Percentiles rank a stretch among this genome's conserved stretches.
These are phyloP conservation scores for Pogonomyrmex californicus DNA, from an alignment of 1,140 invertebrate genomes.

Conservation along the genomic window DNA sequence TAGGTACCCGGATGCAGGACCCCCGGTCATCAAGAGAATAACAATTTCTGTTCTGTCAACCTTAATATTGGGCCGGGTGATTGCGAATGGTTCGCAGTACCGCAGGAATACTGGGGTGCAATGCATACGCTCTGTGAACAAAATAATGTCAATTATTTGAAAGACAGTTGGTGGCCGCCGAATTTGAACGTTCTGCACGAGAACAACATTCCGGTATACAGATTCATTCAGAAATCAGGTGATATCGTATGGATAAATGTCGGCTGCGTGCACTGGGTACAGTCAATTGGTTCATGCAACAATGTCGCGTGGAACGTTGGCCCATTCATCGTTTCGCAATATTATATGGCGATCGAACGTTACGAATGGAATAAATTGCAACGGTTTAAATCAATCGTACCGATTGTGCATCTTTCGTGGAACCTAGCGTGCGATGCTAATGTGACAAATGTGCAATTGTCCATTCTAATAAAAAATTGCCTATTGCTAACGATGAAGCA, in stretches of 20 bases:
- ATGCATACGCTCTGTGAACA: conserved; percentile 97
- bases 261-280: conserved; percentile 98
- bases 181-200: conserved; percentile 97
- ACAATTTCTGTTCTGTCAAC: conserved; percentile 99
- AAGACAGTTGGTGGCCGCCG: conserved; percentile 99
- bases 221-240: conserved; percentile 98
- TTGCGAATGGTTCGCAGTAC: conserved; percentile 99
- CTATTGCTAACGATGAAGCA: conserved; percentile 94
- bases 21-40: conserved; percentile 99
- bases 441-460: conserved; percentile 96
- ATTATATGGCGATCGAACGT: conserved; percentile 96
- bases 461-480: conserved; percentile 95
- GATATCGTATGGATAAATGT: conserved; percentile 99
- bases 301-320: conserved; percentile 99
- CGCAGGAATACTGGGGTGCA: conserved; percentile 98
- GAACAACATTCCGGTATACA: conserved; percentile 98
- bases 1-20: conserved; percentile 96
- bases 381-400: conserved; percentile 99
- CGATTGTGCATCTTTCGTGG: conserved; percentile 99
- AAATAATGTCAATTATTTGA: conserved; percentile 97
- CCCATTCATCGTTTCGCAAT: conserved; percentile 97
- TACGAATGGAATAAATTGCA: conserved; percentile 99
- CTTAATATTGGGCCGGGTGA: conserved; percentile 99
- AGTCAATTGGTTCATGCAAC: conserved; percentile 96
- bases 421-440: conserved; percentile 98